Percentiles rank a stretch among this genome's conserved stretches.
Conservation (phyloP, 1,140 invertebrate species). For the Holcopasites calliopsidis region DNA sequence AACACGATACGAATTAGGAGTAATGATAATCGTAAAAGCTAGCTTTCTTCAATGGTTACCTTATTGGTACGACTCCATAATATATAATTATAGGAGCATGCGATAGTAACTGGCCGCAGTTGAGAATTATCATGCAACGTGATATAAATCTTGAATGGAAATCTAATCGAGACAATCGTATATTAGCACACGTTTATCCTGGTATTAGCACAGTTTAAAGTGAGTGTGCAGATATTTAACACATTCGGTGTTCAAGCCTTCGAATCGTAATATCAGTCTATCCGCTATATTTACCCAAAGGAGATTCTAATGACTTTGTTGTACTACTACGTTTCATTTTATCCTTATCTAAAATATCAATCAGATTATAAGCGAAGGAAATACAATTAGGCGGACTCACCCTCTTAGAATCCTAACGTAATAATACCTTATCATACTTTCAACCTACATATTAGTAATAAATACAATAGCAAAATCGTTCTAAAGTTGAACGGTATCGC, state of each 20-base stretch:
- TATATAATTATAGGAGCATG: too few species aligned
- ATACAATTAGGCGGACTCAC: constrained; percentile 15
- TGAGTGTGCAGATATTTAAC: not conserved
- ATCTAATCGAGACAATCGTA: constrained; percentile 25
- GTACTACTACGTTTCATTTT: not conserved
- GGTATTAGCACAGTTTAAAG: not conserved
- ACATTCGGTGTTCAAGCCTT: not conserved
- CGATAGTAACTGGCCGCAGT: constrained; percentile 60
- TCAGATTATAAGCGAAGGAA: not conserved
- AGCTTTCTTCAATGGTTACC: constrained; percentile 4
- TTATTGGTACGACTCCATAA: not conserved
- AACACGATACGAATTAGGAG: constrained; percentile 26
- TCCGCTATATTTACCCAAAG: constrained; percentile 3
- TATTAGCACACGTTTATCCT: too few species aligned
- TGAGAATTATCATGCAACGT: constrained; percentile 33
- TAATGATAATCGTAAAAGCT: constrained; percentile 1
- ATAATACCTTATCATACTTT: constrained; percentile 1
- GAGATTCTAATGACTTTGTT: constrained; percentile 36
- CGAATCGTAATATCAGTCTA: constrained; percentile 41
- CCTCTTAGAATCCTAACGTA: not conserved
- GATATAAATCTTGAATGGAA: constrained; percentile 31
- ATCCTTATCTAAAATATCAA: not conserved
- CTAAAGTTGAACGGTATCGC: not conserved
- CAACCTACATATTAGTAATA: constrained; percentile 22
- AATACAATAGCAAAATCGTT: constrained; percentile 18